Evolutionary conservation across 2,888 invertebrate species (phyloP).

Genomic region (Cistogaster globosa): DNA sequence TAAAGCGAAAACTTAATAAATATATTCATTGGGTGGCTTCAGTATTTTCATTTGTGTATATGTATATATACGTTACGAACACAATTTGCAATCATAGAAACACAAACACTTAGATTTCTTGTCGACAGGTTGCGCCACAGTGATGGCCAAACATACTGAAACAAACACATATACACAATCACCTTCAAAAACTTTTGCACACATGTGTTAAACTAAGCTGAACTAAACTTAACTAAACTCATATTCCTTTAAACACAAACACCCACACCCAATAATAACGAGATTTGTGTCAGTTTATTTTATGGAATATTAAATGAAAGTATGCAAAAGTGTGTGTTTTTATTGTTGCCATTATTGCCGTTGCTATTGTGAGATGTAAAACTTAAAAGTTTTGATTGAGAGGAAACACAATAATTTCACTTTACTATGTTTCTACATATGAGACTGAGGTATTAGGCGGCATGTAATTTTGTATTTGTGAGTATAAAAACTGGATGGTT

Average conservation of each 20-base stretch:
- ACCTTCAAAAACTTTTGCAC: constrained; percentile 3
- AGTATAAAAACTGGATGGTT: not conserved
- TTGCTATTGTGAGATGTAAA: constrained; percentile 38
- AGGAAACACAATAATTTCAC: constrained; percentile 60
- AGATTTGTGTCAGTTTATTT: constrained; percentile 28
- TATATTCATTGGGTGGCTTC: too few species aligned
- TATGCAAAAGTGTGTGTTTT: not conserved
- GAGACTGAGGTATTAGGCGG: not conserved
- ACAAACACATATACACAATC: constrained; percentile 11
- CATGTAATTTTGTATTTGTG: not conserved
- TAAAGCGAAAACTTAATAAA: too few species aligned
- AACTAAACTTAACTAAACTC: not conserved
- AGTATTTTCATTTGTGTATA: too few species aligned
- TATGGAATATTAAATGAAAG: constrained; percentile 32
- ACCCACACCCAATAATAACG: not conserved
- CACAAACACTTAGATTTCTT: constrained; percentile 23
- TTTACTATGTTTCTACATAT: constrained; percentile 37
- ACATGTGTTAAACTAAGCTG: not conserved
- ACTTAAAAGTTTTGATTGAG: constrained; percentile 59
- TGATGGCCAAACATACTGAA: not conserved
- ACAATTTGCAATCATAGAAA: constrained; percentile 27
- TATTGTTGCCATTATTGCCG: not conserved
- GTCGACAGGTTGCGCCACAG: constrained; percentile 26
- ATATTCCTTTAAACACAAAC: not conserved
- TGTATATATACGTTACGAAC: constrained; percentile 3